Evolutionary conservation across 2,113 vertebrate genomes (phyloP).

Genomic region (Bettongia penicillata): DNA sequence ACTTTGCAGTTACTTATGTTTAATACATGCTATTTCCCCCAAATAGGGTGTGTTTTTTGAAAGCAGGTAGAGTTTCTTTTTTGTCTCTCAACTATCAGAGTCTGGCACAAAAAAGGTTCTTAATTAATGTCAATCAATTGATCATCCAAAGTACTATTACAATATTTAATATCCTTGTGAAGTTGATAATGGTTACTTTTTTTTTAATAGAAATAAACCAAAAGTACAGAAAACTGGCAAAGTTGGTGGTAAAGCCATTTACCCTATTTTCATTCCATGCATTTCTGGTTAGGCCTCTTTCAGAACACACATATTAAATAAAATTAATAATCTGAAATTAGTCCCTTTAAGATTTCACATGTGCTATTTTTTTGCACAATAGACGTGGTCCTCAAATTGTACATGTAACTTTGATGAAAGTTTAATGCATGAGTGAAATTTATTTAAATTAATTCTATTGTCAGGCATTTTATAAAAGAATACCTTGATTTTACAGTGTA

Average conservation of each 20-base stretch:
- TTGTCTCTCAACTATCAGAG: background rate
- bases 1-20: background rate
- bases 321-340: background rate
- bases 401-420: background rate
- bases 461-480: background rate
- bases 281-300: slow-evolving; percentile 1
- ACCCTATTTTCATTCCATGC: background rate
- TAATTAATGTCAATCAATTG: background rate
- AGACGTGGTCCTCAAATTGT: background rate
- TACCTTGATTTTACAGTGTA: background rate
- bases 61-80: background rate
- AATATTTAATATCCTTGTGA: background rate
- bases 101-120: background rate
- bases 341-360: background rate
- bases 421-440: background rate
- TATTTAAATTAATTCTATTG: background rate
- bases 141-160: background rate
- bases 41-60: background rate
- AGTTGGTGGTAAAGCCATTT: background rate
- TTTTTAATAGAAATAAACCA: background rate
- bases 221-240: slow-evolving; percentile 8
- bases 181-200: background rate
- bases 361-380: background rate
- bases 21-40: background rate
- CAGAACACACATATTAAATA: background rate